These are phyloP conservation scores for Diachrysia chrysitis DNA, from an alignment of 2,888 invertebrate genomes.

Conservation along the genomic window DNA sequence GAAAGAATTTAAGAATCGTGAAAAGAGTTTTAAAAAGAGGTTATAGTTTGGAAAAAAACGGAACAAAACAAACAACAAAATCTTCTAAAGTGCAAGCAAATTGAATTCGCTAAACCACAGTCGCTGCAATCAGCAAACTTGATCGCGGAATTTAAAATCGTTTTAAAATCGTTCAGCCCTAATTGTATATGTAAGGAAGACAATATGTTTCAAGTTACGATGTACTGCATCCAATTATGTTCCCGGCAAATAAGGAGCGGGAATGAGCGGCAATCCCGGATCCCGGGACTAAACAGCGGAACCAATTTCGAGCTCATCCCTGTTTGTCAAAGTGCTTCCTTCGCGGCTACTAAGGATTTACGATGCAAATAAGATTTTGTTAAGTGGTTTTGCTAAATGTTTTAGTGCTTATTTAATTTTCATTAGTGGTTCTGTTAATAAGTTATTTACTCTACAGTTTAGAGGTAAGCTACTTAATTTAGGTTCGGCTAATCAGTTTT, in stretches of 20 bases:
- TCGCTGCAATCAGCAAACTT: not conserved
- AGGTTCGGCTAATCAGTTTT: too few species aligned
- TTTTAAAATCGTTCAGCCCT: slow-evolving; percentile 5
- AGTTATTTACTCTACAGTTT: not conserved
- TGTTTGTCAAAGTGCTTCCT: slow-evolving; percentile 85
- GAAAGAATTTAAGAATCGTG: too few species aligned
- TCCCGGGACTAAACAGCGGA: slow-evolving; percentile 83
- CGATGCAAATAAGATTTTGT: slow-evolving; percentile 48
- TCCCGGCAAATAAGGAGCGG: slow-evolving; percentile 70
- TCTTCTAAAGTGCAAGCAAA: slow-evolving; percentile 1
- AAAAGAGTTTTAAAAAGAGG: not conserved
- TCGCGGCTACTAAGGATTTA: slow-evolving; percentile 62
- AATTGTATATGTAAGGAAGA: slow-evolving; percentile 31
- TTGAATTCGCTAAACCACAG: not conserved
- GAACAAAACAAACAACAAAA: not conserved
- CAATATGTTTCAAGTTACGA: slow-evolving; percentile 61
- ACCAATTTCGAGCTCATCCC: slow-evolving; percentile 85
- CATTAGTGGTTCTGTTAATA: not conserved
- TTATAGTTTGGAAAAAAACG: too few species aligned
- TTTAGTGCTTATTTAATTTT: slow-evolving; percentile 12
- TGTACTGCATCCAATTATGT: slow-evolving; percentile 71
- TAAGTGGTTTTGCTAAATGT: slow-evolving; percentile 32
- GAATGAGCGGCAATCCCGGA: slow-evolving; percentile 74
- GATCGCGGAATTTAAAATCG: slow-evolving; percentile 11
- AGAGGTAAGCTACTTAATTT: too few species aligned